Evolutionary conservation across 1,140 invertebrate genomes (phyloP).

Genomic region (Probaryconus sp.): DNA sequence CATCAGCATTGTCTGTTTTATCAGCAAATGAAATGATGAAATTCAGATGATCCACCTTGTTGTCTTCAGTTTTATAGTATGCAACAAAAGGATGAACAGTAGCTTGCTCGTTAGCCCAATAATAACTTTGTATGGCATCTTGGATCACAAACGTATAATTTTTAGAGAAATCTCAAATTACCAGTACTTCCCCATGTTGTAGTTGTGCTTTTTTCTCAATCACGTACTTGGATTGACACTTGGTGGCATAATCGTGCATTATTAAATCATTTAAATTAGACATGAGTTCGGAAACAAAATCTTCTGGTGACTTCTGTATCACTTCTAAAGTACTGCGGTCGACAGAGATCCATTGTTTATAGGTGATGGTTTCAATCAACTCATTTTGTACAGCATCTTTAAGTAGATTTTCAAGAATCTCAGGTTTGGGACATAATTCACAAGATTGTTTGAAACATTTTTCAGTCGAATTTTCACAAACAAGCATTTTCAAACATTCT

Average conservation of each 20-base stretch:
- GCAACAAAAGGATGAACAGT: slow-evolving; percentile 21
- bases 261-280: not conserved
- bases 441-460: too few species aligned
- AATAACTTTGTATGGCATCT: too few species aligned
- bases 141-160: too few species aligned
- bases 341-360: slow-evolving; percentile 27
- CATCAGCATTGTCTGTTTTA: slow-evolving; percentile 22
- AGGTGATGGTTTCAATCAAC: slow-evolving; percentile 2
- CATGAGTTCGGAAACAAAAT: not conserved
- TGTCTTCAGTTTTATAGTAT: slow-evolving; percentile 11
- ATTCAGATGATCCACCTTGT: slow-evolving; percentile 10
- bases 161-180: not conserved
- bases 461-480: not conserved
- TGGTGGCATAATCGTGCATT: not conserved
- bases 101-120: slow-evolving; percentile 18
- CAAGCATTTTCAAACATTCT: slow-evolving; percentile 2
- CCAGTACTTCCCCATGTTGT: too few species aligned
- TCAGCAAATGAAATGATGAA: slow-evolving; percentile 21
- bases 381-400: not conserved
- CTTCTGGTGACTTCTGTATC: not conserved
- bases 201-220: not conserved
- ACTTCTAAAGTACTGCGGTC: not conserved
- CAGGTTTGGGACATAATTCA: too few species aligned
- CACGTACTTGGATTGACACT: not conserved
- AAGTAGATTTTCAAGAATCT: not conserved